A percentile compares a stretch with the other conserved stretches of the same genome.
These are phyloP conservation scores for Oligia strigilis DNA, from an alignment of 2,888 invertebrate species.

Conservation along the genomic window DNA sequence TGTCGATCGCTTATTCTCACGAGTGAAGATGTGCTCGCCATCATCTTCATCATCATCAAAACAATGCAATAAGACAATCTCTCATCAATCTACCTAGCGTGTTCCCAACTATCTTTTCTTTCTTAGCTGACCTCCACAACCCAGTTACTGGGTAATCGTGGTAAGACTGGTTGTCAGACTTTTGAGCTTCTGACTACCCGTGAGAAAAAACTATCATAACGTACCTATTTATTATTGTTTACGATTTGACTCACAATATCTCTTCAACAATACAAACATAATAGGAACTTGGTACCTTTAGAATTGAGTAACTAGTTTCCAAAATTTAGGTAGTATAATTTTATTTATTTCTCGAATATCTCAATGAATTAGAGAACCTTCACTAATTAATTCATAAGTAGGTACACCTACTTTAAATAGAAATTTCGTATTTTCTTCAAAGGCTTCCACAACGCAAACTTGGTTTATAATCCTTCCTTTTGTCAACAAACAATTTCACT, in stretches of 20 bases:
- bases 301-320: neutral
- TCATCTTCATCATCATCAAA: neutral
- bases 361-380: too few species aligned
- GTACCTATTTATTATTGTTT: neutral
- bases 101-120: neutral
- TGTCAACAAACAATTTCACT: conserved; percentile 5
- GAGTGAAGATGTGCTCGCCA: neutral
- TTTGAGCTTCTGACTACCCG: neutral
- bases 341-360: neutral
- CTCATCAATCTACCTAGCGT: too few species aligned
- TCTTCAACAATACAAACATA: neutral
- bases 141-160: neutral
- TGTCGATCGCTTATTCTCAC: neutral
- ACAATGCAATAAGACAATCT: neutral
- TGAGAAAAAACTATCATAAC: neutral
- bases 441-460: neutral
- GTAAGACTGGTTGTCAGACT: neutral
- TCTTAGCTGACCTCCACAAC: neutral
- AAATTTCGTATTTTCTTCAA: conserved; percentile 21
- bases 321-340: too few species aligned
- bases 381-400: too few species aligned
- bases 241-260: neutral
- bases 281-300: neutral
- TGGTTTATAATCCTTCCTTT: neutral
- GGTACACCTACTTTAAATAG: conserved; percentile 4